Evolutionary conservation across 2,888 invertebrate genomes (phyloP), one percentile per base, ranked within the genome.

Genomic region (Dinocampus coccinellae): DNA sequence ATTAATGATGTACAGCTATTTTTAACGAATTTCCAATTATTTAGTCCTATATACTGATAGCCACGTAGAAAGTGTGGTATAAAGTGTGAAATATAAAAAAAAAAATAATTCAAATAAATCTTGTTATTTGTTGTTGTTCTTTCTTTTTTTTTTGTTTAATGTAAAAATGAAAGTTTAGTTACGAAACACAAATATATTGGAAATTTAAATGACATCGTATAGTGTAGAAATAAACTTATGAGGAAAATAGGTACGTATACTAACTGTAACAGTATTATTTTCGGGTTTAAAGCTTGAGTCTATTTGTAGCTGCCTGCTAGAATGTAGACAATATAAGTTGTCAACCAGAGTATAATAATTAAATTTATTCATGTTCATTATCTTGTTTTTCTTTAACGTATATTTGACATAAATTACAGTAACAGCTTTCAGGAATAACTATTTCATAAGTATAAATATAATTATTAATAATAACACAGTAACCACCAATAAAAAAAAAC

Each of bases 1-100:
- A 36, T 26, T 61, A 10, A 24, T 55, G 53, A 47, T 67, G 67
- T 58, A 67, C 67, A 67, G 57, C 39, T 58, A 57, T 67, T 42
- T 39, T 39, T 39, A 26, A 42, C 13, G 10, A 29, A 58, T 39
- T 60, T 42, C 42, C 20, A 42, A 29, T 55, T 36, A 26, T 22
- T 65, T 22, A 13, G 22, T 47, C 20, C 11, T 42, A 42, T 26
- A 34, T 42, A 29, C 16, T 47, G 67, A 47, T 58, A 16, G 10
- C n/a, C 9, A 36, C 20, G 33, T 42, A 34, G 55, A 22, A n/a
- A 34, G 13, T 55, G 36, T 22, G 20, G 55, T 53, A 65, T 57
- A 55, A 63, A 66, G 22, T 65, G 55, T 65, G 53, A 36, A 65
- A 34, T 65, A 53, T 29, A 29, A 29, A 53, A 10, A 47, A 20